phyloP scores from a whole-genome alignment of 1,140 invertebrate species.

The Dendroctonus ponderosae region DNA sequence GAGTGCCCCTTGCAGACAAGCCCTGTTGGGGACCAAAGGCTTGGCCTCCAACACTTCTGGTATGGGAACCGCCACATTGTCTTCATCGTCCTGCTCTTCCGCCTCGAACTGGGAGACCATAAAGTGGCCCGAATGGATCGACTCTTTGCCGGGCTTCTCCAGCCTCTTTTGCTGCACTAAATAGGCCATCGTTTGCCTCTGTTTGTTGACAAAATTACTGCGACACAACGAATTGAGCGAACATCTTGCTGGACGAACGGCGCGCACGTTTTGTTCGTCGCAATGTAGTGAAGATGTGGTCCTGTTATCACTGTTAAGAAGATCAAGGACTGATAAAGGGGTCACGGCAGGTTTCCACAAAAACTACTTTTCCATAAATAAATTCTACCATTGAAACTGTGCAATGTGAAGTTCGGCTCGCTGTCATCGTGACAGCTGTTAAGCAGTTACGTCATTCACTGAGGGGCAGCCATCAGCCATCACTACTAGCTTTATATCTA shows the following conservation, averaged over 20 bases:
- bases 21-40: constrained; percentile 36
- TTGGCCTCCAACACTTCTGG: constrained; percentile 59
- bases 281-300: constrained; percentile 29
- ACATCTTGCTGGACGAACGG: too few species aligned
- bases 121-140: constrained; percentile 96
- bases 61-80: constrained; percentile 73
- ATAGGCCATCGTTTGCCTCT: constrained; percentile 32
- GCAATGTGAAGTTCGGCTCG: too few species aligned
- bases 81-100: constrained; percentile 85
- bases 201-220: constrained; percentile 32
- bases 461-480: too few species aligned
- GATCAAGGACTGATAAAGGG: constrained; percentile 53
- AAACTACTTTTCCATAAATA: constrained; percentile 46
- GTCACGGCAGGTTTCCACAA: constrained; percentile 41
- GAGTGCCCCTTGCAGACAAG: constrained; percentile 21
- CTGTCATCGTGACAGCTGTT: too few species aligned
- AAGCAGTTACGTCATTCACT: too few species aligned
- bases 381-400: too few species aligned
- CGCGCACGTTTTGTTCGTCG: constrained; percentile 36
- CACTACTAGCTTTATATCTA: too few species aligned
- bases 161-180: constrained; percentile 33
- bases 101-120: constrained; percentile 97
- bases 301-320: constrained; percentile 43
- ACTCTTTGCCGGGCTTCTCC: constrained; percentile 56
- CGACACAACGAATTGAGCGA: too few species aligned